Evolutionary conservation across 2,113 vertebrate species (phyloP).

Genomic region (Sciurus niger): DNA sequence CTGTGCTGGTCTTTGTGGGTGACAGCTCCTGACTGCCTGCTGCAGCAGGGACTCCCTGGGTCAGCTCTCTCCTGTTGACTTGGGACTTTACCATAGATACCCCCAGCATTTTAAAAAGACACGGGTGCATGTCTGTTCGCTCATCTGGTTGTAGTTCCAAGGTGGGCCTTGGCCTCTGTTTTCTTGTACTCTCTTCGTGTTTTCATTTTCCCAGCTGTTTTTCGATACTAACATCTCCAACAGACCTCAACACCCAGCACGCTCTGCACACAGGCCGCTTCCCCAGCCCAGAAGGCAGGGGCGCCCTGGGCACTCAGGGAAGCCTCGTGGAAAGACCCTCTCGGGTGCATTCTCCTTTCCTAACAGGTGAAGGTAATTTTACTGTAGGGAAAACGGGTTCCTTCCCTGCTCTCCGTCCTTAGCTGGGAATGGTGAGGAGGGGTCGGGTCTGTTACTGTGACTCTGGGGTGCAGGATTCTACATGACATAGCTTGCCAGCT

Average conservation of each 20-base stretch:
- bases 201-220: neutral
- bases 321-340: accelerated
- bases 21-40: accelerated
- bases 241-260: neutral
- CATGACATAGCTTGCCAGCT: accelerated
- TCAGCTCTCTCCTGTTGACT: neutral
- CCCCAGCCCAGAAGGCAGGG: neutral
- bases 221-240: neutral
- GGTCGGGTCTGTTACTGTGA: accelerated
- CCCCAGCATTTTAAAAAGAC: accelerated
- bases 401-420: accelerated
- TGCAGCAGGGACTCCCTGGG: accelerated
- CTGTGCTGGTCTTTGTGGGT: neutral
- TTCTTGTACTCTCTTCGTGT: neutral
- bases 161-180: neutral
- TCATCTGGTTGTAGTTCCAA: neutral
- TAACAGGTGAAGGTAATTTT: neutral
- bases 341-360: neutral
- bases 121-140: accelerated
- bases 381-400: neutral
- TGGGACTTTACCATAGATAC: accelerated
- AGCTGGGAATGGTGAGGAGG: accelerated
- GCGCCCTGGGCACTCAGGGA: accelerated
- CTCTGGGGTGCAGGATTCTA: accelerated
- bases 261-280: accelerated